Evolutionary conservation across 1,140 invertebrate genomes (phyloP), one percentile per base, ranked within the genome.

Genomic region (Drosophila leontia): DNA sequence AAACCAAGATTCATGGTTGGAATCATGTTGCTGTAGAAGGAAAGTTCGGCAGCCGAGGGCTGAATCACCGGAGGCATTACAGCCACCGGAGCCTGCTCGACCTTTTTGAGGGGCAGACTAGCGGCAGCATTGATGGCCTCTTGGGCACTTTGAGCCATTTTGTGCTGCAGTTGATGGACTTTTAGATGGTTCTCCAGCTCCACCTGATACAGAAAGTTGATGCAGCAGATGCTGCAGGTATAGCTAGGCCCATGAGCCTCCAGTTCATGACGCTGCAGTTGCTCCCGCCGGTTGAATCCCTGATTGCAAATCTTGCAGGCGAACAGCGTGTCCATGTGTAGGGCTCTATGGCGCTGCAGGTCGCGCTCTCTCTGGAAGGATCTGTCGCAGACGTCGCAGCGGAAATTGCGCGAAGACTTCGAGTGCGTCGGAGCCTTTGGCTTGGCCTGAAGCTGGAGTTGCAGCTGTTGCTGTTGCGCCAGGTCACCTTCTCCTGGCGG

Each of bases 271-370:
- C 95, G 93, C 19, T 95, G 94, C 63, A 96, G 86, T 87, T 96
- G 95, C 77, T 96, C 95, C 72, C 95, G 95, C 17, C 94, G 93
- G 32, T 94, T 95, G 78, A 96, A 96, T 61, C 94, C 94, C 77
- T 95, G 95, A 60, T 94, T 93, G 91, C 95, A 96, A 56, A 94
- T 93, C 55, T 91, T 93, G 83, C 95, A 96, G 37, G 94, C 94
- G 74, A 95, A 95, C 7, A 95, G 93, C 60, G 94, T 94, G 90
- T 94, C 95, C 56, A 95, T 94, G 83, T 96, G 95, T 2, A 95
- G 93, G 7, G 94, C 93, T 9, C 94, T 92, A 92, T 96, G 95
- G 0, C 95, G 93, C 69, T 95, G 95, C 19, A 96, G 78, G 87
- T 96, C 95, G 34, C 95, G 93, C 80, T 95, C 95, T 1, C 95